phyloP scores from a whole-genome alignment of 2,888 invertebrate genomes.

The Octonoba sinensis region DNA sequence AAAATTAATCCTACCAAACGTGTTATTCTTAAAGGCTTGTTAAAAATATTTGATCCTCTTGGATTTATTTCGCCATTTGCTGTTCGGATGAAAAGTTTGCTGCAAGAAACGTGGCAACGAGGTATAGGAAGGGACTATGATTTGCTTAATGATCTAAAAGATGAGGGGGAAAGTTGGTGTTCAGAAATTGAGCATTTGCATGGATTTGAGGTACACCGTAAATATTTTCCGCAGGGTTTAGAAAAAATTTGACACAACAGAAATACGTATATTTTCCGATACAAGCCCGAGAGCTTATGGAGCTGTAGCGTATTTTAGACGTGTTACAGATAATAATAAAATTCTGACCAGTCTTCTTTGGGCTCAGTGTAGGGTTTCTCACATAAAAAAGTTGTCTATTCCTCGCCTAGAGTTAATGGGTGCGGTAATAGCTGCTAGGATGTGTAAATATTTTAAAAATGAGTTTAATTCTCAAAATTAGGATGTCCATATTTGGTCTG shows the following conservation, averaged over 20 bases:
- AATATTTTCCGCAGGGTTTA: neutral
- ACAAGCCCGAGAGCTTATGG: neutral
- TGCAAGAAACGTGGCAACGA: neutral
- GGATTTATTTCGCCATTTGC: neutral
- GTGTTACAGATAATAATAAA: neutral
- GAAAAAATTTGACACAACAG: neutral
- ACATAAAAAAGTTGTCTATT: neutral
- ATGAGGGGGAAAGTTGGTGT: neutral
- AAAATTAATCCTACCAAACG: neutral
- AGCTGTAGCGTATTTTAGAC: neutral
- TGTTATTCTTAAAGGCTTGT: neutral
- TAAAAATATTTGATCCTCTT: slow-evolving; percentile 7
- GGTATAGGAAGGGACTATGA: neutral
- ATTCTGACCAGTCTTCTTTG: neutral
- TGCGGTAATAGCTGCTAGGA: neutral
- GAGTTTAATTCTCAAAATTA: too few relatives aligned
- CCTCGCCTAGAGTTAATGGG: neutral
- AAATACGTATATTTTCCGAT: neutral
- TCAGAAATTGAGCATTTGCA: neutral
- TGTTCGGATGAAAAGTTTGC: slow-evolving; percentile 1
- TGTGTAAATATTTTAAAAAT: too few relatives aligned
- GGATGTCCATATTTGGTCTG: neutral
- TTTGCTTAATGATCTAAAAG: neutral
- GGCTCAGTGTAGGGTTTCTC: neutral
- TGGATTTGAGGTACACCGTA: neutral